Evolutionary conservation across 2,797 vertebrate genomes (phyloP), one percentile per base, ranked within the genome.

Genomic region (Apodemus agrarius): DNA sequence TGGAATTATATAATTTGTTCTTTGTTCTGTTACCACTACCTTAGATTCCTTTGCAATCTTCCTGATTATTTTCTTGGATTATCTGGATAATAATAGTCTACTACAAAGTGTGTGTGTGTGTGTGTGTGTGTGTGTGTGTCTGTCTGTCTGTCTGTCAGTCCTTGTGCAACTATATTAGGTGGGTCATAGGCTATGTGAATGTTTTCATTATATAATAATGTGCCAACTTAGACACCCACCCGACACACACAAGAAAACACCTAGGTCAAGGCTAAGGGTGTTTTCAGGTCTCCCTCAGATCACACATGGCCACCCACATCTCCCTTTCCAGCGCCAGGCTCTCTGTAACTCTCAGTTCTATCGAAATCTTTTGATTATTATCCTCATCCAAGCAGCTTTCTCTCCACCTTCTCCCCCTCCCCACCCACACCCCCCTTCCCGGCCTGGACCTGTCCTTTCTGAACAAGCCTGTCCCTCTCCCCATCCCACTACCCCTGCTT

Each of bases 21-120:
- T 75, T 83, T 89, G 69, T 79, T 96, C 37, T 63, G 49, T 86
- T 76, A 79, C 34, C 49, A 49, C 61, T 34, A 26, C 74, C 65
- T 89, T 95, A 54, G 72, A 65, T 84, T 75, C 4, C 34, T 94
- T 89, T 91, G 54, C 34, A 79, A 67, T n/a, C 67, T 83, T 83
- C 67, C 67, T 81, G 49, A 65, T 79, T 83, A 4, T 82, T 82
- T 74, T 74, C 65, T 89, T 75, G 69, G 74, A 74, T 31, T 40
- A 69, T 31, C 37, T 79, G n/a, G 75, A 43, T n/a, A 75, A 61
- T 31, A 74, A 37, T 37, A 69, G 26, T 43, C 63, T 43, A 52
- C n/a, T 54, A 52, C 69, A 59, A 89, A 74, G 24, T 72, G 7
- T 78, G 37, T 75, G 22, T 75, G 8, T 67, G 13, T 75, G 57